A percentile compares a stretch with the other conserved stretches of the same genome.
Conservation (phyloP, 2,113 vertebrate species). For the Orientallactaga bullata region DNA sequence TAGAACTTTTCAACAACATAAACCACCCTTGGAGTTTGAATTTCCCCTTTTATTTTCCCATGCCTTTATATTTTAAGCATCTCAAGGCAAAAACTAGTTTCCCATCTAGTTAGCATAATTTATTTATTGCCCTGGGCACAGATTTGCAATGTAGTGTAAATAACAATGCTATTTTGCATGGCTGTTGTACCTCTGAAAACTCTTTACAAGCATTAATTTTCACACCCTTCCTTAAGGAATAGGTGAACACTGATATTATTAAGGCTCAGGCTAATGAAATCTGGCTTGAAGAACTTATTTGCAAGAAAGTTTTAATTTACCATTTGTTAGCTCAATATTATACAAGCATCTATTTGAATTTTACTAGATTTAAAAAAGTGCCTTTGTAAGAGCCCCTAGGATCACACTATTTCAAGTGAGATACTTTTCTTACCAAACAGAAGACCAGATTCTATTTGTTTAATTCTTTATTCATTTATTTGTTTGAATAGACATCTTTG, state of each 20-base stretch:
- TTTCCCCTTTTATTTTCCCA: slow-evolving; percentile 44
- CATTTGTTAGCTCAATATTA: slow-evolving; percentile 21
- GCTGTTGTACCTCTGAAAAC: slow-evolving; percentile 70
- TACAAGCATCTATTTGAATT: slow-evolving; percentile 33
- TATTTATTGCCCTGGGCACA: slow-evolving; percentile 71
- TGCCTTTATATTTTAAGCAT: slow-evolving; percentile 71
- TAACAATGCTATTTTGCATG: slow-evolving; percentile 80
- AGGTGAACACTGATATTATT: slow-evolving; percentile 70
- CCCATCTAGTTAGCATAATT: slow-evolving; percentile 77
- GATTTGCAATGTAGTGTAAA: slow-evolving; percentile 75
- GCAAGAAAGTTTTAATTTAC: slow-evolving; percentile 66
- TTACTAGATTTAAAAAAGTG: background rate
- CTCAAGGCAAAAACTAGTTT: slow-evolving; percentile 71
- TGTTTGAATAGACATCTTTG: slow-evolving; percentile 26
- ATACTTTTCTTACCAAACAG: slow-evolving; percentile 12
- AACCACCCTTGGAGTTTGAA: slow-evolving; percentile 52
- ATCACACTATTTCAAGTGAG: slow-evolving; percentile 39
- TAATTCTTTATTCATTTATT: slow-evolving; percentile 12
- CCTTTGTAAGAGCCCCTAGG: background rate
- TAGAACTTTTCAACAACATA: slow-evolving; percentile 41
- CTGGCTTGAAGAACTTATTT: slow-evolving; percentile 53
- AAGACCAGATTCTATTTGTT: background rate
- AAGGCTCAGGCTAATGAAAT: slow-evolving; percentile 67
- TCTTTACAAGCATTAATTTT: slow-evolving; percentile 77
- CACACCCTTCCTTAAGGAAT: slow-evolving; percentile 71